Percentiles rank a stretch among this genome's conserved stretches.
phyloP scores from a whole-genome alignment of 2,888 invertebrate genomes.

The Stenotaenia linearis region DNA sequence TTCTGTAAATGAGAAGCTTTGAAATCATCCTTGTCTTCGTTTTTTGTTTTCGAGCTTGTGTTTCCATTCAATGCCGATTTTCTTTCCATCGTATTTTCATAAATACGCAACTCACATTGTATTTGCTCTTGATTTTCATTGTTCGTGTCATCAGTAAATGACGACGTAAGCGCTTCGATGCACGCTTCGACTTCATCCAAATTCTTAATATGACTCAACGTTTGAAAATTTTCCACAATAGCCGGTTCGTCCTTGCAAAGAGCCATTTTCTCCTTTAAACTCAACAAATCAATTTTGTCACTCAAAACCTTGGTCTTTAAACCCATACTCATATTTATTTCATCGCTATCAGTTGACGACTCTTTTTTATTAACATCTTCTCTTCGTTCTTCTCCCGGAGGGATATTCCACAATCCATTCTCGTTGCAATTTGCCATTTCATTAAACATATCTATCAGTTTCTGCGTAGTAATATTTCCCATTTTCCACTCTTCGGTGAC shows the following conservation, averaged over 20 bases:
- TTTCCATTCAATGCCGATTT: neutral
- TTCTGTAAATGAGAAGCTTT: neutral
- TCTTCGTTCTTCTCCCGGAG: neutral
- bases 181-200: neutral
- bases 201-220: neutral
- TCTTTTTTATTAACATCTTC: neutral
- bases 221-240: neutral
- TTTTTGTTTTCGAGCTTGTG: neutral
- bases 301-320: neutral
- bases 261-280: neutral
- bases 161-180: neutral
- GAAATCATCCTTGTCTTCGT: neutral
- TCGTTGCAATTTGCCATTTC: neutral
- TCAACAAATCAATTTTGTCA: neutral
- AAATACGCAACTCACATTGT: neutral
- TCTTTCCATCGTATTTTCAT: neutral
- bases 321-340: neutral
- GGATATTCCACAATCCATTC: neutral
- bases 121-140: neutral
- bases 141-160: neutral
- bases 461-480: constrained; percentile 20
- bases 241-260: neutral
- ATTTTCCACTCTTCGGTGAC: constrained; percentile 30
- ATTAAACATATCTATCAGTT: constrained; percentile 29
- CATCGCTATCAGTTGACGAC: neutral